phyloP scores from a whole-genome alignment of 2,888 invertebrate genomes.

The Cabera pusaria region DNA sequence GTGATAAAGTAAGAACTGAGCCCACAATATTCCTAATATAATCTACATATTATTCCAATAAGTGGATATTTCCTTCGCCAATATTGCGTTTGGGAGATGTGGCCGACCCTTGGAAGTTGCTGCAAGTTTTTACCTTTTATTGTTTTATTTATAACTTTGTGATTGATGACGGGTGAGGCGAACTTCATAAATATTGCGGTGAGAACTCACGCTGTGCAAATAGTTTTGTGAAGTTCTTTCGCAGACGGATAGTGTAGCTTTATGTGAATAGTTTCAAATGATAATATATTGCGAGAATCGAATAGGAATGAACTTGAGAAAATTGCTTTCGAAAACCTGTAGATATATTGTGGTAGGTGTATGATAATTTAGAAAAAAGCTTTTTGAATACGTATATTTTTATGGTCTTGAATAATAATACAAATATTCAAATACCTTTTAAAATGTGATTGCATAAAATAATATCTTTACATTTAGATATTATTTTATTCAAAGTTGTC shows the following conservation, averaged over 20 bases:
- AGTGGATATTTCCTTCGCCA: slow-evolving; percentile 70
- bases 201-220: slow-evolving; percentile 62
- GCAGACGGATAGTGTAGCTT: slow-evolving; percentile 17
- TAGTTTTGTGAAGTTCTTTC: slow-evolving; percentile 49
- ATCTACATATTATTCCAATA: slow-evolving; percentile 84
- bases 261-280: slow-evolving; percentile 16
- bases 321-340: no score
- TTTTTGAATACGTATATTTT: no score
- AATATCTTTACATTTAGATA: no score
- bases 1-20: slow-evolving; percentile 64
- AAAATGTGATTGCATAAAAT: no score
- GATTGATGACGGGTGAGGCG: slow-evolving; percentile 79
- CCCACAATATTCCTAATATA: slow-evolving; percentile 72
- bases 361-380: no score
- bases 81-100: slow-evolving; percentile 70
- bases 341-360: no score
- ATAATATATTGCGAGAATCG: no score
- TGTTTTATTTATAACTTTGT: slow-evolving; percentile 84
- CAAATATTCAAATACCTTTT: no score
- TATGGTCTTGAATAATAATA: no score
- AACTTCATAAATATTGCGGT: slow-evolving; percentile 81
- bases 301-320: no score
- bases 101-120: slow-evolving; percentile 71
- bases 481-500: no score
- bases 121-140: slow-evolving; percentile 81